phyloP scores from a whole-genome alignment of 2,888 invertebrate species.

The Heliconius ethilla region DNA sequence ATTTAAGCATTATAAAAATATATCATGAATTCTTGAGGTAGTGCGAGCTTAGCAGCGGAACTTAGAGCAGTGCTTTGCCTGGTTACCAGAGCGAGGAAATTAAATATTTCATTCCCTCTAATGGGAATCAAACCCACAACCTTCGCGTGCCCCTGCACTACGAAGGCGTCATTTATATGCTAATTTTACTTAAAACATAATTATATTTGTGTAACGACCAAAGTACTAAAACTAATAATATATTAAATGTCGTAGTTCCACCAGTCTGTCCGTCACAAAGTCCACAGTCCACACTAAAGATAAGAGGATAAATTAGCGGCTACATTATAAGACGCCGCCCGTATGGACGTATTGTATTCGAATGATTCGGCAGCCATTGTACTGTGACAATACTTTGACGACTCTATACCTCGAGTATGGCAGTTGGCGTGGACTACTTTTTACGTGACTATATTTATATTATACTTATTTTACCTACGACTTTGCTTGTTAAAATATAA shows the following conservation, averaged over 20 bases:
- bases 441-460: slow-evolving; percentile 6
- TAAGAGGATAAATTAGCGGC: slow-evolving; percentile 35
- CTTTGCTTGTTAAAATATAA: too few relatives aligned
- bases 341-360: slow-evolving; percentile 45
- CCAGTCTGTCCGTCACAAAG: slow-evolving; percentile 1
- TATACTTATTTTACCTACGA: too few relatives aligned
- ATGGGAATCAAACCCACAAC: too few relatives aligned
- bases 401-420: slow-evolving; percentile 31
- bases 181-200: background rate
- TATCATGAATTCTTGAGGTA: too few relatives aligned
- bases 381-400: slow-evolving; percentile 42
- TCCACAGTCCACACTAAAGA: slow-evolving; percentile 16
- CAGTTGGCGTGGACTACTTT: slow-evolving; percentile 5
- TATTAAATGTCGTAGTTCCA: background rate
- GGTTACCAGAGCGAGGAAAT: too few relatives aligned
- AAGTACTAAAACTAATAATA: background rate
- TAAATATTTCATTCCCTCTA: too few relatives aligned
- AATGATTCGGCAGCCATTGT: slow-evolving; percentile 46
- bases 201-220: background rate
- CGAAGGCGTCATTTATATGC: too few relatives aligned
- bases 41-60: too few relatives aligned
- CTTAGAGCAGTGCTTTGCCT: too few relatives aligned
- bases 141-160: too few relatives aligned
- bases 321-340: slow-evolving; percentile 29
- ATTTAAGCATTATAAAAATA: too few relatives aligned